Conservation (phyloP, 2,113 vertebrate genomes). For the Triplophysa dalaica region DNA sequence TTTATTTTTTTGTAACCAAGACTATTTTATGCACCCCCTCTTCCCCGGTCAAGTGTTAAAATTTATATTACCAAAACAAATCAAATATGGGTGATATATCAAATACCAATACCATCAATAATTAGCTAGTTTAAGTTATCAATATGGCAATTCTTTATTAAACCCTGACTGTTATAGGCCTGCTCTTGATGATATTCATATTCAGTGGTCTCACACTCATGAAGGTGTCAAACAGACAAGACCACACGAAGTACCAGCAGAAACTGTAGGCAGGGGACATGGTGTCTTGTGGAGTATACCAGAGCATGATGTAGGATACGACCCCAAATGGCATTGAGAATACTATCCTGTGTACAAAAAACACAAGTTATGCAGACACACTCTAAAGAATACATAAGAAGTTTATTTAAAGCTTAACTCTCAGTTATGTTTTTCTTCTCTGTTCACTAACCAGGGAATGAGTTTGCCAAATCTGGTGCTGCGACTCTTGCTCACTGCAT, state of each 20-base stretch:
- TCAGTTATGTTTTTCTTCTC: neutral
- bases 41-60: no score
- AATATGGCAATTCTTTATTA: no score
- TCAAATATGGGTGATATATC: no score
- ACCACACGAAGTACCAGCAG: conserved; percentile 68
- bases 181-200: neutral
- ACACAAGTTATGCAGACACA: no score
- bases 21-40: no score
- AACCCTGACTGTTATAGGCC: neutral
- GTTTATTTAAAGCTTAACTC: no score
- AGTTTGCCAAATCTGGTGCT: conserved; percentile 63
- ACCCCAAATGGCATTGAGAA: conserved; percentile 62
- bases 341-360: conserved; percentile 53
- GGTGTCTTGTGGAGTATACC: conserved; percentile 61
- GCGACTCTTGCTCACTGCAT: conserved; percentile 64
- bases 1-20: no score
- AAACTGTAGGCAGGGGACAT: conserved; percentile 61
- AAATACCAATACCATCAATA: no score
- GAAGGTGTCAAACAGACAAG: conserved; percentile 71
- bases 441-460: conserved; percentile 64
- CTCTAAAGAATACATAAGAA: no score
- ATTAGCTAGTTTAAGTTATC: no score
- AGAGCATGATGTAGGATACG: conserved; percentile 62
- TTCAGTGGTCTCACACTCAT: conserved; percentile 64
- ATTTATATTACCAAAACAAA: no score